phyloP scores from a whole-genome alignment of 2,888 invertebrate species.

The Drosophila setosimentum region DNA sequence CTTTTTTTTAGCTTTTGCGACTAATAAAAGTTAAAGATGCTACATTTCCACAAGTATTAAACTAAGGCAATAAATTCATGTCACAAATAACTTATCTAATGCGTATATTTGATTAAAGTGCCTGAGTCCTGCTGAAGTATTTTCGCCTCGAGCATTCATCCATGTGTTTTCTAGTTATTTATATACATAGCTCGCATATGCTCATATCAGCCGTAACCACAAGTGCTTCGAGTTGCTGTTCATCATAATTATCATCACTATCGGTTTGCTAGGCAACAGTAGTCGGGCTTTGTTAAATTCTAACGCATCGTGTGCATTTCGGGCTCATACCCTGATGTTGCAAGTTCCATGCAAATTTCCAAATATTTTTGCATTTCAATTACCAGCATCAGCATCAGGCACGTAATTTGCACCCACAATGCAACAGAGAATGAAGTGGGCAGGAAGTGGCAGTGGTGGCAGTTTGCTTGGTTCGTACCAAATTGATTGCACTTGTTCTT shows the following conservation, averaged over 20 bases:
- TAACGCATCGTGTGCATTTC: conserved; percentile 42
- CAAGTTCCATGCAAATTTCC: conserved; percentile 59
- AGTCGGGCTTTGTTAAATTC: conserved; percentile 46
- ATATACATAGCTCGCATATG: conserved; percentile 27
- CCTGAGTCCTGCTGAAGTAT: background rate
- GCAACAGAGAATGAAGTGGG: conserved; percentile 2
- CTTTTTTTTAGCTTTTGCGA: background rate
- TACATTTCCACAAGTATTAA: background rate
- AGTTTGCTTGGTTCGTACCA: conserved; percentile 49
- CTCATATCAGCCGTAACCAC: conserved; percentile 48
- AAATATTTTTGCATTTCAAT: conserved; percentile 81
- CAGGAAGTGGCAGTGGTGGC: background rate
- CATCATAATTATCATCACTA: conserved; percentile 13
- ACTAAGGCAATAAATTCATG: background rate
- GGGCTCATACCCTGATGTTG: conserved; percentile 14
- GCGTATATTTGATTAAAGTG: background rate
- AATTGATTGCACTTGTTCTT: conserved; percentile 75
- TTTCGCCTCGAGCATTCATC: background rate
- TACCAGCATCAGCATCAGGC: conserved; percentile 71
- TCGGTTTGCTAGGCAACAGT: conserved; percentile 4
- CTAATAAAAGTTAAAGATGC: background rate
- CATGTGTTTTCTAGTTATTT: conserved; percentile 2
- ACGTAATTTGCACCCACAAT: conserved; percentile 60
- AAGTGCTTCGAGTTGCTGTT: conserved; percentile 22
- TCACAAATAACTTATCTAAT: background rate